Base-by-base conservation (phyloP, 2,888 invertebrate species). In the Polyommatus icarus region DNA sequence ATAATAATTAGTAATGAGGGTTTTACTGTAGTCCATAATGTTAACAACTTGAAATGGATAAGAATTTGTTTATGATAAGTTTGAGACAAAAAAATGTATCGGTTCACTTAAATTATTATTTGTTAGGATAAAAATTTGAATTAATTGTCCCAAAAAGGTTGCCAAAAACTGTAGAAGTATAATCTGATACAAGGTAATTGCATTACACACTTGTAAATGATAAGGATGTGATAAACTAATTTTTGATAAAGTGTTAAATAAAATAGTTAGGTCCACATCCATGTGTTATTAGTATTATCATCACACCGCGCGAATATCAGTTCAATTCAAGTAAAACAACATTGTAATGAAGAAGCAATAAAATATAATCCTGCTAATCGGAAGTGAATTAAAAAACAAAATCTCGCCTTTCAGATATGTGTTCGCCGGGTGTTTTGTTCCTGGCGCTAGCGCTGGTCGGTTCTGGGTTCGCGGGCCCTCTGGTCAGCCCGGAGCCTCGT, bases 321-420 rank as follows among this genome's bases (percentile, higher is more conserved):
- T 24, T 3, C 1, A 54, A 54, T 54, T 54, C 15, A 1, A 54
- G 18, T 1, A 54, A 54, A 5, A 15, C 4, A 50, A 50, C 50
- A 54, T 59, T 18, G 20, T 57, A 24, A 59, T 59, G 0, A 20
- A 10, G 10, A 12, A 61, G 10, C 20, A 24, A 24, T 61, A 12
- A 12, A 24, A 12, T 61, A 61, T 24, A 24, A 10, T 20, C 29
- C 12, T 12, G 61, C 29, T 24, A 61, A 29, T 24, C 10, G 1
- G 20, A 61, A 29, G 29, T 29, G 12, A 24, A 29, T 29, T 67
- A 0, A 29, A 29, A 32, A 32, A 72, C 36, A 72, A 40, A 72
- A 40, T 80, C 76, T 78, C 79, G 79, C 32, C 73, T 91, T 90
- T 8, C 90, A 93, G 93, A 84, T 76, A 93, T 93, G 93, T 87